Conservation (phyloP, 1,140 invertebrate genomes). For the Atta colombica region DNA sequence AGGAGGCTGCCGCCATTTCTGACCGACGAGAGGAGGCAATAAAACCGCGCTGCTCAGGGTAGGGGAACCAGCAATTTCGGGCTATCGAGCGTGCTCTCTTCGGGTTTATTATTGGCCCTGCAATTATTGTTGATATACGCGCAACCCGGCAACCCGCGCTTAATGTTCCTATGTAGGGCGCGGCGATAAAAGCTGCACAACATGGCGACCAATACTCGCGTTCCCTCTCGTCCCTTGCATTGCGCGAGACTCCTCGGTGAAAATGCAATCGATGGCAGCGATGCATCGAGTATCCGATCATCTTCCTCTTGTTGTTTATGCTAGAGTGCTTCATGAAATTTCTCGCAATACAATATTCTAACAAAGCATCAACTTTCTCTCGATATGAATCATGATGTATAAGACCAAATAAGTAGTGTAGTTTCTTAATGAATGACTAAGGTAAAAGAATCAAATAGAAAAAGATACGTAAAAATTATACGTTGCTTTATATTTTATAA, state of each 20-base stretch:
- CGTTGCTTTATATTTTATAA: background rate
- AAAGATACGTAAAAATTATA: background rate
- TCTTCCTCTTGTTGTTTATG: background rate
- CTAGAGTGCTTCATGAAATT: background rate
- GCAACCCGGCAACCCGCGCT: slow-evolving; percentile 78
- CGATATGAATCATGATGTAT: background rate
- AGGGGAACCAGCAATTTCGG: slow-evolving; percentile 84
- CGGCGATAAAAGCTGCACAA: slow-evolving; percentile 79
- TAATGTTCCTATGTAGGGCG: slow-evolving; percentile 81
- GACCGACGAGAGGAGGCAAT: slow-evolving; percentile 71
- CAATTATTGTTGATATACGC: slow-evolving; percentile 87
- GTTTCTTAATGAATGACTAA: background rate
- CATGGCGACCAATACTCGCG: slow-evolving; percentile 73
- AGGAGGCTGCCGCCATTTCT: slow-evolving; percentile 82
- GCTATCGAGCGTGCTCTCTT: slow-evolving; percentile 81
- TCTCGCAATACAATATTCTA: background rate
- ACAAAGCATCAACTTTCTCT: background rate
- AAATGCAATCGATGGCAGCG: slow-evolving; percentile 38
- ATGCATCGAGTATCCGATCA: background rate
- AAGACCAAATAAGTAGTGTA: background rate
- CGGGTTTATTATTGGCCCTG: slow-evolving; percentile 86
- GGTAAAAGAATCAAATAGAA: background rate
- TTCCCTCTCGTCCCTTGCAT: slow-evolving; percentile 13
- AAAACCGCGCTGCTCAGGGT: slow-evolving; percentile 69
- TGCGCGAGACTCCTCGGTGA: background rate